These are phyloP conservation scores for Cerastis leucographa DNA, from an alignment of 2,888 invertebrate species.

Conservation along the genomic window DNA sequence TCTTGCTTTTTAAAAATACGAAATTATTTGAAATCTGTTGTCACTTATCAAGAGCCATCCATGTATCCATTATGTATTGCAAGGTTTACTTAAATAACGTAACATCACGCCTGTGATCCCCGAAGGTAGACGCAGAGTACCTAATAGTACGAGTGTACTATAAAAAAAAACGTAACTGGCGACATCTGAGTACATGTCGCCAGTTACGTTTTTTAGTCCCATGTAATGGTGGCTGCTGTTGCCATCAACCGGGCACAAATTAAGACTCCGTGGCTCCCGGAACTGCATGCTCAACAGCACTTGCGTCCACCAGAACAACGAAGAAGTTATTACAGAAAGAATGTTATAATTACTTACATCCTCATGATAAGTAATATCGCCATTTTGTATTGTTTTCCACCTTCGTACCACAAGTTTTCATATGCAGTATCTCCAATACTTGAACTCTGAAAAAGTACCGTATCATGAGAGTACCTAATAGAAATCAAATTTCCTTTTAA, in stretches of 20 bases:
- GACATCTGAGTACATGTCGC: no score
- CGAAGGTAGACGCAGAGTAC: no score
- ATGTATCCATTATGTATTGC: no score
- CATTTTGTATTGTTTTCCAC: slow-evolving; percentile 54
- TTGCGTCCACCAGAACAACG: neutral
- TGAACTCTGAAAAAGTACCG: slow-evolving; percentile 61
- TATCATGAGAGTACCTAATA: neutral
- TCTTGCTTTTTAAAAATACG: no score
- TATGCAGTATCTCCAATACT: slow-evolving; percentile 65
- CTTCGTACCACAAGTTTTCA: slow-evolving; percentile 65
- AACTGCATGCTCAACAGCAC: neutral
- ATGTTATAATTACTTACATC: slow-evolving; percentile 59
- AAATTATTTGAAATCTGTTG: no score
- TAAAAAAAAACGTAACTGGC: no score
- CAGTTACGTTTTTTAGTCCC: no score
- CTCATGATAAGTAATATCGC: slow-evolving; percentile 63
- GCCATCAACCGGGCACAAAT: neutral
- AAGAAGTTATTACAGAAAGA: neutral
- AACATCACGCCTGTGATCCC: no score
- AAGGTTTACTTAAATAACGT: no score
- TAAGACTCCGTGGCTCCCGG: neutral
- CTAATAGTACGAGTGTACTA: no score
- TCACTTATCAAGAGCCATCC: no score
- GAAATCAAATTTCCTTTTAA: neutral
- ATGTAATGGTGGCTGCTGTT: neutral